A percentile compares a stretch with the other conserved stretches of the same genome.
Conservation (phyloP, 1,140 invertebrate species). For the Ditylenchus dipsaci region DNA sequence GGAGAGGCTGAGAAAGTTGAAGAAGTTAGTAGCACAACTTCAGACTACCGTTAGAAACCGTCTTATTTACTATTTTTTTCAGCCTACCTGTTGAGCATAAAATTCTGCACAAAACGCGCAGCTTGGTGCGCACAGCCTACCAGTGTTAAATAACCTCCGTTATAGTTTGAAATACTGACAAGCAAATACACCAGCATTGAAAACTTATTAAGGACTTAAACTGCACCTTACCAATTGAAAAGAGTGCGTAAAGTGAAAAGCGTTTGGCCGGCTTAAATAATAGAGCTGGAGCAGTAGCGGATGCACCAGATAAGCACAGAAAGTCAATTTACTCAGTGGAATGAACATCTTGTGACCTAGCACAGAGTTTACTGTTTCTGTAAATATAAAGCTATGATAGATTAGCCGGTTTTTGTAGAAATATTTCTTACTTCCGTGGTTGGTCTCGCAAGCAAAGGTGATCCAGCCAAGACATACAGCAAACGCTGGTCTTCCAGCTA, state of each 20-base stretch:
- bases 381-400: constrained; percentile 5
- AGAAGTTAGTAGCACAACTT: too few relatives aligned
- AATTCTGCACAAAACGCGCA: too few relatives aligned
- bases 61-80: too few relatives aligned
- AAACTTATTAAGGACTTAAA: too few relatives aligned
- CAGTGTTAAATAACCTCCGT: too few relatives aligned
- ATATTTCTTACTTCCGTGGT: constrained; percentile 70
- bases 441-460: constrained; percentile 78
- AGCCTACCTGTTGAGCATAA: too few relatives aligned
- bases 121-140: too few relatives aligned
- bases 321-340: constrained; percentile 60
- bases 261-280: constrained; percentile 52
- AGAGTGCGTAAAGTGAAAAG: constrained; percentile 57
- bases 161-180: too few relatives aligned
- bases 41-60: too few relatives aligned
- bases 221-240: constrained; percentile 53
- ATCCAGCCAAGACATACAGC: constrained; percentile 77
- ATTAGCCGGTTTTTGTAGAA: neutral
- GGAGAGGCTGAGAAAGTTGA: too few relatives aligned
- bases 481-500: constrained; percentile 78
- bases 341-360: constrained; percentile 59
- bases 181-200: too few relatives aligned
- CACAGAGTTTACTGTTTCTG: constrained; percentile 35
- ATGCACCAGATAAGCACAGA: constrained; percentile 61
- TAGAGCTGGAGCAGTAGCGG: constrained; percentile 59